These are phyloP conservation scores for Scaptomyza polygonia DNA, from an alignment of 2,888 invertebrate species.

Conservation along the genomic window DNA sequence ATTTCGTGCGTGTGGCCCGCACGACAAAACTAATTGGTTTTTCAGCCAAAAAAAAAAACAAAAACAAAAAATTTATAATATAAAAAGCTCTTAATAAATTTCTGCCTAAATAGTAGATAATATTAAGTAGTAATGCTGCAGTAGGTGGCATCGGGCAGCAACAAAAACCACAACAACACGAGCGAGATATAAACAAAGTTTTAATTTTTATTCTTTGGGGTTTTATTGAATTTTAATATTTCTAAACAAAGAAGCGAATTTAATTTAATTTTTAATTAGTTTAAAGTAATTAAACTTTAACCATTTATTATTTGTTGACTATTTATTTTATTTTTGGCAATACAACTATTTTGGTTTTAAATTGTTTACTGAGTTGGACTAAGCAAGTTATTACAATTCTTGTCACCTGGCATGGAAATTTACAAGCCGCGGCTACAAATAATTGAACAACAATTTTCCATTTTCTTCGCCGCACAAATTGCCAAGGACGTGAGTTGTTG, in stretches of 20 bases:
- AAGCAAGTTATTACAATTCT: conserved; percentile 78
- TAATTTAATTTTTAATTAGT: too few species aligned
- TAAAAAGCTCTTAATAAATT: conserved; percentile 58
- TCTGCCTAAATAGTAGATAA: conserved; percentile 70
- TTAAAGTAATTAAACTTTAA: too few species aligned
- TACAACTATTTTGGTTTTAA: not conserved
- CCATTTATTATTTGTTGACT: too few species aligned
- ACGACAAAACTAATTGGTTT: conserved; percentile 71
- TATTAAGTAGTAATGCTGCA: conserved; percentile 13
- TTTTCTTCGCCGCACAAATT: conserved; percentile 77
- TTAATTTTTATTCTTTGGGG: too few species aligned
- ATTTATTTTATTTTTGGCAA: not conserved
- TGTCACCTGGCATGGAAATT: conserved; percentile 77
- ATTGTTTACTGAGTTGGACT: conserved; percentile 9
- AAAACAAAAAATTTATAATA: too few species aligned
- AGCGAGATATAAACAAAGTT: too few species aligned
- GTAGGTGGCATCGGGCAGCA: conserved; percentile 11
- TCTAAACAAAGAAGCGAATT: too few species aligned
- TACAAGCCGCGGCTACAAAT: conserved; percentile 78
- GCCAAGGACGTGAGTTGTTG: conserved; percentile 69
- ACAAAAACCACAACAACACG: not conserved
- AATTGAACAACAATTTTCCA: conserved; percentile 83
- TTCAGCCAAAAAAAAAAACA: conserved; percentile 23
- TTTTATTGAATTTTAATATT: too few species aligned
- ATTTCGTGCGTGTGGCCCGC: conserved; percentile 67